A percentile compares a stretch with the other conserved stretches of the same genome.
Evolutionary conservation across 2,888 invertebrate species (phyloP).

Genomic region (Hedya salicella): DNA sequence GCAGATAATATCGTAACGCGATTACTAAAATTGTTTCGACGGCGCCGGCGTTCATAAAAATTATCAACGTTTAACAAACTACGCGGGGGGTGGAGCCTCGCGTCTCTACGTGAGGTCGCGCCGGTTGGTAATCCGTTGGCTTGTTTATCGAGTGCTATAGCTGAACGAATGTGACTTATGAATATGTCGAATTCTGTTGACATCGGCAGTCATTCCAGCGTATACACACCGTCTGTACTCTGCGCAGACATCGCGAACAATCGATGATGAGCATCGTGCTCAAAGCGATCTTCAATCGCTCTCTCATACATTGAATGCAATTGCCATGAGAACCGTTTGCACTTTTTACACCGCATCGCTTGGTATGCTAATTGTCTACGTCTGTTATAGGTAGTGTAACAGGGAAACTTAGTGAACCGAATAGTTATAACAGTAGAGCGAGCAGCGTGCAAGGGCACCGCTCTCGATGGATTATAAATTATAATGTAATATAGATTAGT

Average conservation of each 20-base stretch:
- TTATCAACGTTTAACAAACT: conserved; percentile 10
- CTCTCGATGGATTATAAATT: background rate
- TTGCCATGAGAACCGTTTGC: conserved; percentile 15
- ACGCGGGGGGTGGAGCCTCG: background rate
- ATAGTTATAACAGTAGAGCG: background rate
- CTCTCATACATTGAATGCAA: conserved; percentile 18
- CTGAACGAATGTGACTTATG: no score
- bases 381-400: background rate
- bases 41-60: background rate
- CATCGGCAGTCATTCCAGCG: background rate
- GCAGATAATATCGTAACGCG: conserved; percentile 8
- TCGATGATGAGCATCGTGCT: background rate
- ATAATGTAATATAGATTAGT: conserved; percentile 17
- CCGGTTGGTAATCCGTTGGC: background rate
- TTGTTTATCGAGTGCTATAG: no score
- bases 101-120: background rate
- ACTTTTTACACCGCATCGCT: background rate
- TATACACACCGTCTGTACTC: no score
- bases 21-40: background rate
- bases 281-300: background rate
- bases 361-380: background rate
- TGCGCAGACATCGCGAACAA: no score
- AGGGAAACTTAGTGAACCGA: background rate
- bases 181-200: no score
- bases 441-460: conserved; percentile 7